phyloP scores from a whole-genome alignment of 2,888 invertebrate genomes.

The Deilephila elpenor region DNA sequence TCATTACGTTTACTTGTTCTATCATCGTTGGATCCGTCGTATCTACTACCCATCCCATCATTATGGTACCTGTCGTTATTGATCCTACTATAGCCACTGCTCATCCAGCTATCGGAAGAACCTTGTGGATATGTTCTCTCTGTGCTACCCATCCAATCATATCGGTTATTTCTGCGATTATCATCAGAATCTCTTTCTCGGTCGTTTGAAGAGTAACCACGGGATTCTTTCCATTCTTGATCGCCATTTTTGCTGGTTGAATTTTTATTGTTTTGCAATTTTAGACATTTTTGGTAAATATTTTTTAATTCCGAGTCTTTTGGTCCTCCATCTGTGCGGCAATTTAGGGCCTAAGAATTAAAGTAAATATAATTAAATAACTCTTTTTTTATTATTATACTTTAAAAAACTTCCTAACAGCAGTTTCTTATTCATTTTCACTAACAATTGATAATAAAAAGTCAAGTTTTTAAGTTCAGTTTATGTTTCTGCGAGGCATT shows the following conservation, averaged over 20 bases:
- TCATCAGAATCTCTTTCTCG: constrained; percentile 30
- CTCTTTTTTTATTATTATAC: too few species aligned
- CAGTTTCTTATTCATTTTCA: too few species aligned
- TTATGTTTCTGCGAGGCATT: too few species aligned
- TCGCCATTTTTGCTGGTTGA: constrained; percentile 54
- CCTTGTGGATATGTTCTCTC: constrained; percentile 37
- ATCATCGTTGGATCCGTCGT: not conserved
- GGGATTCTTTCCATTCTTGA: constrained; percentile 62
- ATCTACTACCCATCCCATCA: not conserved
- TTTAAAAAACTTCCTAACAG: too few species aligned
- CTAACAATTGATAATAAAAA: too few species aligned
- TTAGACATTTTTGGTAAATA: constrained; percentile 84
- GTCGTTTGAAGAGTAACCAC: constrained; percentile 49
- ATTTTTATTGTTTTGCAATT: constrained; percentile 67
- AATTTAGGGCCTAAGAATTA: constrained; percentile 78
- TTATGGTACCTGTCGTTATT: constrained; percentile 9
- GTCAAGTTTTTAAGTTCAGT: too few species aligned
- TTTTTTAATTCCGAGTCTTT: constrained; percentile 84
- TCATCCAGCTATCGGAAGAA: constrained; percentile 35
- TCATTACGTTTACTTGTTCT: constrained; percentile 10
- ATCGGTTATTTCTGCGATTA: constrained; percentile 31
- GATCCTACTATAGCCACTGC: constrained; percentile 28
- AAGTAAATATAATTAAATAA: constrained; percentile 8
- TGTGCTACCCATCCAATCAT: constrained; percentile 42
- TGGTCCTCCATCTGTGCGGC: constrained; percentile 85